Evolutionary conservation across 2,797 vertebrate species (phyloP), one percentile per base, ranked within the genome.

Genomic region (Sphenopsis melanotis): DNA sequence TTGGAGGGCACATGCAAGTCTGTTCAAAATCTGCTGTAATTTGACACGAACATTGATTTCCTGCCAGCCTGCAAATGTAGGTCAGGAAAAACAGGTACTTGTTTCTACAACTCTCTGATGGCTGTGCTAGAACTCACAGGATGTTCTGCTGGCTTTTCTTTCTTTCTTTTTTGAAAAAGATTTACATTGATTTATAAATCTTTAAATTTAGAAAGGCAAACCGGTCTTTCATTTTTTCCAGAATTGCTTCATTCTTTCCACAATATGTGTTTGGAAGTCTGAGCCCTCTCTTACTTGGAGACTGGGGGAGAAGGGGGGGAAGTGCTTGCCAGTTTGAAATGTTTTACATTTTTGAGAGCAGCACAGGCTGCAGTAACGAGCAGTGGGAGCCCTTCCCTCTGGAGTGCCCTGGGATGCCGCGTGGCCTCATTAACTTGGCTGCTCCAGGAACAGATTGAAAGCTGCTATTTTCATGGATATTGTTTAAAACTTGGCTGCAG

Each of bases 31-130:
- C 87, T 83, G 50, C 83, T 76, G 87, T 94, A 91, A 89, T 94
- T 94, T 87, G 61, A 85, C 68, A 9, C 23, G 8, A 75, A 49
- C 91, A 93, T 95, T 95, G 95, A 93, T 96, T 93, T 95, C 84
- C 87, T 95, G 89, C 96, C 94, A 94, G 10, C 75, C 57, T 57
- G 76, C 77, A 69, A 91, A 95, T 81, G 72, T 81, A 83, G 82
- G 87, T 94, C 94, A 93, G 94, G 93, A 94, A 92, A 95, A 96
- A 89, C 94, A 93, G 87, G 89, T 94, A 93, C 89, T 83, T 85
- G 90, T 95, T 94, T 83, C 84, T 77, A 20, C 89, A 52, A 21
- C 52, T 47, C 74, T 41, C 66, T 50, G 26, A 26, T 72, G 24
- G 39, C 83, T 90, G 63, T 22, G 66, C 36, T 75, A 3, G n/a